Base-by-base conservation (phyloP, 1,140 invertebrate species). In the Linepithema humile region DNA sequence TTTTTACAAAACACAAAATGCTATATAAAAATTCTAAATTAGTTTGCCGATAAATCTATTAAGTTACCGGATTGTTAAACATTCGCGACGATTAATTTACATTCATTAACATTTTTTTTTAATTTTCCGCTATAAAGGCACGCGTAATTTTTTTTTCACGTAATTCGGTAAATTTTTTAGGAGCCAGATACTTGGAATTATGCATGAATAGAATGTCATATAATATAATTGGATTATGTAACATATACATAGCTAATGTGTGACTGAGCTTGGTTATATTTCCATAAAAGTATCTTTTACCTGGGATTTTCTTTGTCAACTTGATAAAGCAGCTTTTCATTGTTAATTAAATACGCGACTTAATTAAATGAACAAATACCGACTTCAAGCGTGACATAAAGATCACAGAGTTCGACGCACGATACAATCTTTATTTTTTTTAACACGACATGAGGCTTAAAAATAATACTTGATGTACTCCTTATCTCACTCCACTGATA, bases 51-150 rank as follows among this genome's bases (percentile, higher is more conserved):
- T 55, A 55, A 80, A 69, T 43, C 12, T 23, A 70, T 80, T 80
- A 57, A 80, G 10, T 57, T 69, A 23, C 5, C 15, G 12, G 35
- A 3, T 17, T 17, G n/a, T 3, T 57, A 55, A 40, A 40, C 20
- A 40, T 69, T n/a, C n/a, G n/a, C n/a, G 48, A 70, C 50, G 7
- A 20, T 80, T 38, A 55, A 69, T 78, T 78, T 69, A 32, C 17
- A 55, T 78, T 55, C 50, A 15, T 80, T 70, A 69, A 70, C 69
- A 80, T 48, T 80, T 69, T 32, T 55, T 23, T 12, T 23, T 20
- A 17, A 43, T 53, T 40, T n/a, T n/a, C n/a, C n/a, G n/a, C n/a
- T n/a, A n/a, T n/a, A n/a, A n/a, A n/a, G n/a, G n/a, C n/a, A n/a
- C n/a, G n/a, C n/a, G n/a, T n/a, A n/a, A 80, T 48, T 80, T 69